A percentile compares a stretch with the other conserved stretches of the same genome.
Conservation (phyloP, 1,140 invertebrate species). For the Euwallacea similis region DNA sequence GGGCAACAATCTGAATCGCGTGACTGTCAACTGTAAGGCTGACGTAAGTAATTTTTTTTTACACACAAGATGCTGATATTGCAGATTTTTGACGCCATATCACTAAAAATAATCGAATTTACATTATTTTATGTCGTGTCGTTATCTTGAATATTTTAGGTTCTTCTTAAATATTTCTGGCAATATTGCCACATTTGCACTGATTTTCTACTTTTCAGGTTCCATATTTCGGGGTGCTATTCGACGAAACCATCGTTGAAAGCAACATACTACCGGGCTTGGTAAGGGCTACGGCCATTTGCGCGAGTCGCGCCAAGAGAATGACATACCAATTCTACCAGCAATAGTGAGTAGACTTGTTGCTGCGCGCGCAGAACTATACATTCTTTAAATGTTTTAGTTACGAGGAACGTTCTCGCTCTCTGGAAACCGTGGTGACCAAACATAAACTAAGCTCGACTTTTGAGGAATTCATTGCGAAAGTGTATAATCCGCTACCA, state of each 20-base stretch:
- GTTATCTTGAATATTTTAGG: too few species aligned
- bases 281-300: conserved; percentile 88
- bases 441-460: conserved; percentile 87
- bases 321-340: conserved; percentile 87
- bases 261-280: conserved; percentile 82
- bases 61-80: background rate
- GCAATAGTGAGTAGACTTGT: conserved; percentile 71
- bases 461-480: conserved; percentile 88
- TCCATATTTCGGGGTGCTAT: conserved; percentile 94
- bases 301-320: conserved; percentile 88
- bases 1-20: conserved; percentile 76
- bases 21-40: conserved; percentile 81
- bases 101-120: too few species aligned
- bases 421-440: conserved; percentile 83
- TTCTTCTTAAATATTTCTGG: too few species aligned
- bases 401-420: conserved; percentile 87
- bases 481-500: conserved; percentile 79
- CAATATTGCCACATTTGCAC: too few species aligned
- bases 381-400: conserved; percentile 57
- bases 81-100: background rate
- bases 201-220: conserved; percentile 59
- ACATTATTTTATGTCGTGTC: too few species aligned
- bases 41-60: conserved; percentile 63
- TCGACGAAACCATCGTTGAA: conserved; percentile 91
- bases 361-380: background rate